Evolutionary conservation across 2,888 invertebrate species (phyloP), one percentile per base, ranked within the genome.

Genomic region (Scrobipalpa costella): DNA sequence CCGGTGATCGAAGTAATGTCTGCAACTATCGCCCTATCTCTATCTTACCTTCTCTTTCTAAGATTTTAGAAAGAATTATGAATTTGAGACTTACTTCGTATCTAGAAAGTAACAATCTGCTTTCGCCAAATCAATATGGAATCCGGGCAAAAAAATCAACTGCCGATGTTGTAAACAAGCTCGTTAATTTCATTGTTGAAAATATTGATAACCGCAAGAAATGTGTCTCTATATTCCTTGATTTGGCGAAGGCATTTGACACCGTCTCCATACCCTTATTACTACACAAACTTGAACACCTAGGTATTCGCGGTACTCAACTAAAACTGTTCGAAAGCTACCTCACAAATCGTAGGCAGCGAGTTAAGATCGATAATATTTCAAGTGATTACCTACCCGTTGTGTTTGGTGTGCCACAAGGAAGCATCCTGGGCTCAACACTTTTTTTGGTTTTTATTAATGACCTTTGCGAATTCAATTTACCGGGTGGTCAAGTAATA

Each of bases 111-210:
- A 52, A 52, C 1, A 52, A 52, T 3, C 33, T 59, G 7, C 27
- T 63, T 0, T 49, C 58, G 6, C 13, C 40, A 8, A 17, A 36
- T 0, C 63, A 63, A 49, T 63, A 49, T 19, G 63, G 63, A 0
- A 58, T 63, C 21, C 63, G 58, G 8, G n/a, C 47, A 9, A 44
- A 50, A 1, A 47, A n/a, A 21, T 63, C 63, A n/a, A n/a, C n/a
- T n/a, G n/a, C n/a, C n/a, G n/a, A n/a, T n/a, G n/a, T n/a, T n/a
- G n/a, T n/a, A n/a, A n/a, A n/a, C n/a, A n/a, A n/a, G n/a, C n/a
- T n/a, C n/a, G n/a, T n/a, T n/a, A n/a, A n/a, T n/a, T n/a, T n/a
- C n/a, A n/a, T n/a, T n/a, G n/a, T n/a, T n/a, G n/a, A n/a, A n/a
- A n/a, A n/a, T n/a, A n/a, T n/a, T n/a, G n/a, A n/a, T n/a, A n/a